Conservation (phyloP, 2,113 vertebrate genomes). For the Tragelaphus strepsiceros region DNA sequence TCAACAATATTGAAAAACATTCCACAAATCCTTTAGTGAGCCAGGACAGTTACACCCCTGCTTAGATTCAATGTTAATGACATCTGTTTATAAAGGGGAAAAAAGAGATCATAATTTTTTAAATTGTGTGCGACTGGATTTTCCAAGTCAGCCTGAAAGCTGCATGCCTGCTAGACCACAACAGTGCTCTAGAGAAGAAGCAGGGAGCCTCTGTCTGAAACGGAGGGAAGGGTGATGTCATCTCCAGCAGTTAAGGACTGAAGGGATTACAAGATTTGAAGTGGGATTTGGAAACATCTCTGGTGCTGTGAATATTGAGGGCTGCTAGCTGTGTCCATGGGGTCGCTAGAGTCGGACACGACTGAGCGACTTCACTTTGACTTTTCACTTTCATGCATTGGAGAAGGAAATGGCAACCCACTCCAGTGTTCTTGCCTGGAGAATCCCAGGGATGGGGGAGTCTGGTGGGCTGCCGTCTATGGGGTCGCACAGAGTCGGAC, state of each 20-base stretch:
- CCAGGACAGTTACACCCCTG: slow-evolving; percentile 51
- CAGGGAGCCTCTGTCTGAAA: slow-evolving; percentile 61
- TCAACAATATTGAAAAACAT: background rate
- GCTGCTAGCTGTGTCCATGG: slow-evolving; percentile 41
- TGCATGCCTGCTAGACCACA: slow-evolving; percentile 28
- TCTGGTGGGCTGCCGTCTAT: too few relatives aligned
- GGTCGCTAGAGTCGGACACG: too few relatives aligned
- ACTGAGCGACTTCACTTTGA: too few relatives aligned
- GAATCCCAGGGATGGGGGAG: too few relatives aligned
- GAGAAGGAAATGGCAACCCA: too few relatives aligned
- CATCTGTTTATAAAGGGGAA: background rate
- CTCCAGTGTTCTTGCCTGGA: too few relatives aligned
- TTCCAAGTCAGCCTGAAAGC: background rate
- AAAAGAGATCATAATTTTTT: slow-evolving; percentile 29
- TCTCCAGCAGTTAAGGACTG: slow-evolving; percentile 57
- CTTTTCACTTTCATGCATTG: too few relatives aligned
- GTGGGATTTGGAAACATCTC: slow-evolving; percentile 76
- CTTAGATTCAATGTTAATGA: slow-evolving; percentile 62
- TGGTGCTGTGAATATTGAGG: slow-evolving; percentile 55
- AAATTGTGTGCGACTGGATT: slow-evolving; percentile 42
- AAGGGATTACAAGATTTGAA: slow-evolving; percentile 77
- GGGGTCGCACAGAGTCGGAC: too few relatives aligned
- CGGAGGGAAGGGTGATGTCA: slow-evolving; percentile 72
- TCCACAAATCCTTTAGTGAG: slow-evolving; percentile 40
- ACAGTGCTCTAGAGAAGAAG: slow-evolving; percentile 35